Percentiles rank a stretch among this genome's conserved stretches.
Conservation (phyloP, 2,113 vertebrate species). For the Podarcis raffonei region DNA sequence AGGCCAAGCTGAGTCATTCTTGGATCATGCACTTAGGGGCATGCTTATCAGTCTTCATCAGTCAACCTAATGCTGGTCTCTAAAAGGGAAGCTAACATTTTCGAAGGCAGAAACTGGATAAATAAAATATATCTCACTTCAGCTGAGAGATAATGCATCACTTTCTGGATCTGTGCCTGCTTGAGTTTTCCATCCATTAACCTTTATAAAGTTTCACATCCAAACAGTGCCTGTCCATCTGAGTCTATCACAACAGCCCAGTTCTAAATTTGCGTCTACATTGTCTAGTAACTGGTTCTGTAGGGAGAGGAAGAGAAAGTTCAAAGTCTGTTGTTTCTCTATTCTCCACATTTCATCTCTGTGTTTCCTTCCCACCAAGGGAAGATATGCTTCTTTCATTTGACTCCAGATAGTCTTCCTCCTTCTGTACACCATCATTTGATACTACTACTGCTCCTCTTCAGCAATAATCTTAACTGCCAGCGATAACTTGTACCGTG, state of each 20-base stretch:
- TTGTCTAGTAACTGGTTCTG: neutral
- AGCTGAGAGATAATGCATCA: slow-evolving; percentile 9
- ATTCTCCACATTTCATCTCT: neutral
- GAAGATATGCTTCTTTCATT: neutral
- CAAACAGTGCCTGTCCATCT: neutral
- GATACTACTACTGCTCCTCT: neutral
- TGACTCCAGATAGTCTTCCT: neutral
- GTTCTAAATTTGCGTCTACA: neutral
- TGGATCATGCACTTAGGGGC: slow-evolving; percentile 33
- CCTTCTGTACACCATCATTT: neutral
- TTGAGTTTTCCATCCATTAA: neutral
- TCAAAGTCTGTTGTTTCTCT: neutral
- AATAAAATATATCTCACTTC: slow-evolving; percentile 23
- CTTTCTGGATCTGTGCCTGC: neutral
- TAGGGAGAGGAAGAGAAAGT: neutral
- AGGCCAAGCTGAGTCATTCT: slow-evolving; percentile 49
- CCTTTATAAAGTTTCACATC: neutral
- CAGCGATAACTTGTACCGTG: too few relatives aligned
- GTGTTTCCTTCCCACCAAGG: neutral
- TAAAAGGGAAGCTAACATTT: slow-evolving; percentile 39
- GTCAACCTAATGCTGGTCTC: slow-evolving; percentile 23
- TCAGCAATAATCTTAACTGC: neutral
- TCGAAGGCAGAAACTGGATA: slow-evolving; percentile 21
- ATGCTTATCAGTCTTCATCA: slow-evolving; percentile 35
- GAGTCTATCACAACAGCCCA: neutral